Conservation (phyloP, 2,113 vertebrate species). For the Struthidea cinerea region DNA sequence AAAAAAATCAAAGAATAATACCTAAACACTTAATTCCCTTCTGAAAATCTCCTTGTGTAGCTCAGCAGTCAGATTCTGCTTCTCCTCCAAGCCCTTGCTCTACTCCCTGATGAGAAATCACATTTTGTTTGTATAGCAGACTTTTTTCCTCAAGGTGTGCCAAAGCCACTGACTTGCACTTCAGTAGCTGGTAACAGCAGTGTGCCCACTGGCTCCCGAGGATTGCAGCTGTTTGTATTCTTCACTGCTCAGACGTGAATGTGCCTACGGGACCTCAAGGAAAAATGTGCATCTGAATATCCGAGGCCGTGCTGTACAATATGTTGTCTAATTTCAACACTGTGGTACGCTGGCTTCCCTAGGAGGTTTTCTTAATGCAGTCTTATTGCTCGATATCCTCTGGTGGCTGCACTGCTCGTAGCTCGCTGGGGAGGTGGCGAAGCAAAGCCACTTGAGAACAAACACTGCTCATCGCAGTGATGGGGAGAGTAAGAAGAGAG, state of each 20-base stretch:
- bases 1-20: not conserved
- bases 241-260: not conserved
- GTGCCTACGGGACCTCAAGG: not conserved
- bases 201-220: not conserved
- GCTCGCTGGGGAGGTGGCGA: not conserved
- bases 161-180: not conserved
- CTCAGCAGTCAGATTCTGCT: not conserved
- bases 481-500: not conserved
- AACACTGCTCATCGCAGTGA: not conserved
- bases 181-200: slow-evolving; percentile 34
- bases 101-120: not conserved
- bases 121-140: not conserved
- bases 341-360: not conserved
- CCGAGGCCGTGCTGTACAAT: slow-evolving; percentile 23
- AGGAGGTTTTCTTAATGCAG: slow-evolving; percentile 11
- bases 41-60: not conserved
- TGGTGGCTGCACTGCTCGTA: not conserved
- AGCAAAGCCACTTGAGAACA: not conserved
- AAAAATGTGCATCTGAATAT: slow-evolving; percentile 26
- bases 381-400: not conserved
- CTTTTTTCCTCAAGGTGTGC: not conserved
- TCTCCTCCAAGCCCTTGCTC: not conserved
- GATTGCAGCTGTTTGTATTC: slow-evolving; percentile 31
- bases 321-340: slow-evolving; percentile 37
- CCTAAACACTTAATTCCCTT: not conserved